A percentile compares a stretch with the other conserved stretches of the same genome.
Conservation (phyloP, 2,797 vertebrate species). For the Sphenodon punctatus region DNA sequence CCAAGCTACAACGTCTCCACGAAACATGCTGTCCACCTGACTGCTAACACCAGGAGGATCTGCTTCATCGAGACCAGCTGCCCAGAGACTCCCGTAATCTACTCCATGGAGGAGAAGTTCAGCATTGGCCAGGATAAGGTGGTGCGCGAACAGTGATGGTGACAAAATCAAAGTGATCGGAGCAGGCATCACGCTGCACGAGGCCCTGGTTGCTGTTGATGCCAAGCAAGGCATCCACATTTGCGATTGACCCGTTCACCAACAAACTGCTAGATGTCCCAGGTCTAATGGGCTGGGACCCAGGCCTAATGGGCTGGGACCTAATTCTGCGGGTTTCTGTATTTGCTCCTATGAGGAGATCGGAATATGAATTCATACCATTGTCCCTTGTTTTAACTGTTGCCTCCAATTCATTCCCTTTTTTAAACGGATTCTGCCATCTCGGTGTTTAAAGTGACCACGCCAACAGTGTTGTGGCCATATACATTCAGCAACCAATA, state of each 20-base stretch:
- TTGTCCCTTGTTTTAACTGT: too few relatives aligned
- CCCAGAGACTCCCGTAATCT: constrained; percentile 82
- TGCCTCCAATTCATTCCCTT: too few relatives aligned
- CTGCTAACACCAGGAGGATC: constrained; percentile 87
- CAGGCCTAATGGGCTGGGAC: too few relatives aligned
- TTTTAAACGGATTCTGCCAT: too few relatives aligned
- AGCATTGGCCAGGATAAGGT: constrained; percentile 86
- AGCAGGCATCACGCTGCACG: constrained; percentile 88
- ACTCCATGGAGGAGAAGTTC: constrained; percentile 83
- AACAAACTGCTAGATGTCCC: constrained; percentile 89
- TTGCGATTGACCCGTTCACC: constrained; percentile 89
- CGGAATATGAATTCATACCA: too few relatives aligned
- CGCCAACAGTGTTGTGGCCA: too few relatives aligned
- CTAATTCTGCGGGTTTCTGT: too few relatives aligned
- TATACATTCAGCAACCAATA: too few relatives aligned
- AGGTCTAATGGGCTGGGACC: too few relatives aligned
- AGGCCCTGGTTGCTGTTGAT: constrained; percentile 83
- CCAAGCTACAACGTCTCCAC: constrained; percentile 86
- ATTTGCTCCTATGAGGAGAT: too few relatives aligned
- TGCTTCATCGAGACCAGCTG: constrained; percentile 89
- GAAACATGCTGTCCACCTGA: constrained; percentile 83
- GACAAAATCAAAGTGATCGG: constrained; percentile 86
- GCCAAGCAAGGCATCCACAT: constrained; percentile 83
- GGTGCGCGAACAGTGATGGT: constrained; percentile 74
- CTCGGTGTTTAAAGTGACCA: too few relatives aligned